These are phyloP conservation scores for Drosophila gaucha DNA, from an alignment of 2,888 invertebrate genomes.

Conservation along the genomic window DNA sequence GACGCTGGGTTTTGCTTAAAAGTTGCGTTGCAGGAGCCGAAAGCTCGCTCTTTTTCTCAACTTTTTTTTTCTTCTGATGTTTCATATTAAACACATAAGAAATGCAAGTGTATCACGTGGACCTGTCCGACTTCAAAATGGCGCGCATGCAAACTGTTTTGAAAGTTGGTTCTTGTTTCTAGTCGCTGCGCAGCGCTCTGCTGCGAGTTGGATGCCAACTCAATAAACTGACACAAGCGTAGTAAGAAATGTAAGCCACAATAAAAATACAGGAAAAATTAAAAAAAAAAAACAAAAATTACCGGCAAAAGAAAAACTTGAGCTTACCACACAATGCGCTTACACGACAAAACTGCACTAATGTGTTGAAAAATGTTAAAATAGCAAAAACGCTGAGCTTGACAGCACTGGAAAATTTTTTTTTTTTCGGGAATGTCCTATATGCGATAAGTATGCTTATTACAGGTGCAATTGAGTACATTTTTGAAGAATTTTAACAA, in stretches of 20 bases:
- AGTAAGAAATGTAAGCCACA: neutral
- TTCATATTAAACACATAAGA: neutral
- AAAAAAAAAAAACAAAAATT: neutral
- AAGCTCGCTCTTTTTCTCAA: neutral
- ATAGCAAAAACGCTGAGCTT: neutral
- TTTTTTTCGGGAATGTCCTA: neutral
- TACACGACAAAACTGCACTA: neutral
- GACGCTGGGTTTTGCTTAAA: neutral
- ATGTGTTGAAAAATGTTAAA: neutral
- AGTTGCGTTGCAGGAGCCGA: neutral
- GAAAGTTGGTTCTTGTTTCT: no score
- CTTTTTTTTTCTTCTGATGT: neutral
- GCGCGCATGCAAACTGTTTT: neutral
- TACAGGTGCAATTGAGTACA: neutral
- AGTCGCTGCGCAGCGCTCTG: neutral
- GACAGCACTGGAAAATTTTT: conserved; percentile 3
- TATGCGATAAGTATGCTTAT: neutral
- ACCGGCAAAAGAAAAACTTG: neutral
- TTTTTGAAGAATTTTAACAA: neutral
- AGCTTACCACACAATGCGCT: neutral
- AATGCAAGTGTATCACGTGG: neutral
- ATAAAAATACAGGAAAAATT: neutral
- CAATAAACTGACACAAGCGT: neutral
- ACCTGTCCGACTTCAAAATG: conserved; percentile 1
- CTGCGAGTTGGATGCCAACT: no score